Conservation (phyloP, 2,113 vertebrate genomes). For the Pterocles orientalis region DNA sequence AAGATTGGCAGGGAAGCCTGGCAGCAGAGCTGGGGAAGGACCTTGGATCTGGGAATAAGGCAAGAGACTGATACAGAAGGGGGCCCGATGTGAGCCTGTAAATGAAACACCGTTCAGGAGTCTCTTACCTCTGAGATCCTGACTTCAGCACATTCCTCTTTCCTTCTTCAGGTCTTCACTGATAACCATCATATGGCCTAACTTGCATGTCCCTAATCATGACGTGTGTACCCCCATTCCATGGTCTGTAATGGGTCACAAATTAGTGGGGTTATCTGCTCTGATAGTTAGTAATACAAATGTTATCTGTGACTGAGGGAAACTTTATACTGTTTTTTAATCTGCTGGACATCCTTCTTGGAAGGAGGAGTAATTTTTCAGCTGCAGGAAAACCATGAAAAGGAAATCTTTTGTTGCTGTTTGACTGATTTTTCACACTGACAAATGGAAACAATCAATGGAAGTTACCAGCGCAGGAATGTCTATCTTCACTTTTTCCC, state of each 20-base stretch:
- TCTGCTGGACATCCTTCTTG: constrained; percentile 9
- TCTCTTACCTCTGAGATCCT: background rate
- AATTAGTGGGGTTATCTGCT: background rate
- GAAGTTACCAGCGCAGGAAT: background rate
- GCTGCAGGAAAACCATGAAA: background rate
- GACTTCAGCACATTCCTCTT: background rate
- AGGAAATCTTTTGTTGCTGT: constrained; percentile 32
- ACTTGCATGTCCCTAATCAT: background rate
- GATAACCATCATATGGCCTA: background rate
- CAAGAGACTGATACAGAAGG: background rate
- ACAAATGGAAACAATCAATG: background rate
- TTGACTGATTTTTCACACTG: constrained; percentile 12
- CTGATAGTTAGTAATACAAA: background rate
- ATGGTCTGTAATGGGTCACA: background rate
- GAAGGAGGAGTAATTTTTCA: constrained; percentile 31
- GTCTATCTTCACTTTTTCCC: constrained; percentile 10
- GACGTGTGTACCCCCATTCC: fast-evolving
- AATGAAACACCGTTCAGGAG: background rate
- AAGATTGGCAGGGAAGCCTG: background rate
- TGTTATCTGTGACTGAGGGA: background rate
- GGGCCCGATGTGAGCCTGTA: background rate
- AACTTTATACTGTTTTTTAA: background rate
- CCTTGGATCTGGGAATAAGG: background rate
- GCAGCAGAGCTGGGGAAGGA: background rate
- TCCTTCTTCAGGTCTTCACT: background rate